Evolutionary conservation across 2,797 vertebrate species (phyloP).

Genomic region (Chloroceryle inda): DNA sequence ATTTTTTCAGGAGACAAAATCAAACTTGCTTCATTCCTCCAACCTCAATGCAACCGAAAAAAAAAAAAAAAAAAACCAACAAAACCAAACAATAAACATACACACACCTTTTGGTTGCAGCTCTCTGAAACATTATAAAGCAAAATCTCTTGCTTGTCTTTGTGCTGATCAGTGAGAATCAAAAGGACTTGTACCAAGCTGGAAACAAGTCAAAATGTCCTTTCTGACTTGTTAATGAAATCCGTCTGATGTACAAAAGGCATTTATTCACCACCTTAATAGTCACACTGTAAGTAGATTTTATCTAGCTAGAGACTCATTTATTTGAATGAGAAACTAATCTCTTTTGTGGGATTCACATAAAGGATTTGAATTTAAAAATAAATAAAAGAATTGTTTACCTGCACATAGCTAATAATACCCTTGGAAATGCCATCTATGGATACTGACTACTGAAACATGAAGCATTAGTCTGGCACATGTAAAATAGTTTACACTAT

Average conservation of each 20-base stretch:
- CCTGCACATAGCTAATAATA: conserved; percentile 34
- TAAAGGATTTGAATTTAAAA: conserved; percentile 52
- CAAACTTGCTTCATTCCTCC: not conserved
- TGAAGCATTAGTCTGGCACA: conserved; percentile 14
- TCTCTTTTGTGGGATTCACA: conserved; percentile 52
- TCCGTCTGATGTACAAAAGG: conserved; percentile 43
- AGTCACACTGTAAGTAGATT: conserved; percentile 53
- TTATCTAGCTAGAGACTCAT: conserved; percentile 53
- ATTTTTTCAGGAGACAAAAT: not conserved
- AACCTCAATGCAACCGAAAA: fast-evolving
- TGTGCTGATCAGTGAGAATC: conserved; percentile 28
- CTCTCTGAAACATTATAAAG: not conserved
- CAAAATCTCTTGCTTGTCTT: not conserved
- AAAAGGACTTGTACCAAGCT: conserved; percentile 41
- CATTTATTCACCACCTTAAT: conserved; percentile 58
- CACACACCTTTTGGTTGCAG: not conserved
- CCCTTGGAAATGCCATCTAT: conserved; percentile 37
- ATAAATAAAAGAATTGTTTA: conserved; percentile 65
- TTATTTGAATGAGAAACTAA: conserved; percentile 70
- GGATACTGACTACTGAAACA: conserved; percentile 31
- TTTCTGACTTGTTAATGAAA: conserved; percentile 69
- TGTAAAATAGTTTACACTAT: not conserved
- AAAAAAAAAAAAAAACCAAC: not conserved
- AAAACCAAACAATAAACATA: too few relatives aligned
- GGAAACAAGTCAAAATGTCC: conserved; percentile 67